A percentile compares a stretch with the other conserved stretches of the same genome.
These are phyloP conservation scores for Fulmarus glacialis DNA, from an alignment of 2,113 vertebrate genomes.

Conservation along the genomic window DNA sequence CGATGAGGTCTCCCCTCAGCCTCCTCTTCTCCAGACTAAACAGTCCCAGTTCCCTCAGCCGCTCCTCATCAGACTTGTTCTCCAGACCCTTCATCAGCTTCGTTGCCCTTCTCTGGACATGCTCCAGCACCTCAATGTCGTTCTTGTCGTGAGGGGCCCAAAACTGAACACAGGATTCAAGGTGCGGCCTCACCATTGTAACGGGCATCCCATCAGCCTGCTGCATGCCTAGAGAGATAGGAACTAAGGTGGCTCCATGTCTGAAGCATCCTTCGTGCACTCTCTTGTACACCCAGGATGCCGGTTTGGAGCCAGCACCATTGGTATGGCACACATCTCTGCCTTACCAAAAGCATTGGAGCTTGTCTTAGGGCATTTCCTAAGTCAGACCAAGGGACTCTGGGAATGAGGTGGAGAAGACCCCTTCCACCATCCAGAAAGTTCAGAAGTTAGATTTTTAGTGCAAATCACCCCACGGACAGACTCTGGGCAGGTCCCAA, in stretches of 20 bases:
- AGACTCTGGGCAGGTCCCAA: neutral
- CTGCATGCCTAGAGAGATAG: neutral
- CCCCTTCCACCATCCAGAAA: neutral
- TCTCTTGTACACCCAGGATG: neutral
- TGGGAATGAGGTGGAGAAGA: neutral
- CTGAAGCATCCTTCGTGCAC: neutral
- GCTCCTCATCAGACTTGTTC: no score
- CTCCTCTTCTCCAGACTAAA: no score
- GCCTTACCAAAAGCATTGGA: neutral
- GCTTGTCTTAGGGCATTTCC: neutral
- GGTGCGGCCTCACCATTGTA: no score
- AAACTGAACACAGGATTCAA: no score
- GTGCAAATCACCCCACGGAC: neutral
- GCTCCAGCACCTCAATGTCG: no score
- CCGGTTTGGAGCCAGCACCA: rapidly evolving
- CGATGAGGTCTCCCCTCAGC: no score
- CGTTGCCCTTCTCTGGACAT: no score
- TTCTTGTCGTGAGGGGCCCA: no score
- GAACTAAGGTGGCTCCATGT: neutral
- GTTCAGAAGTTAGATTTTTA: neutral
- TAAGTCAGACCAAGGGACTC: neutral
- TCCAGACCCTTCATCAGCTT: no score
- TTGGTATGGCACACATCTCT: neutral
- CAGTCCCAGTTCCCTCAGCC: no score
- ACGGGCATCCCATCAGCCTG: neutral